Base-by-base conservation (phyloP, 2,113 vertebrate species). In the Brachionichthys hirsutus region DNA sequence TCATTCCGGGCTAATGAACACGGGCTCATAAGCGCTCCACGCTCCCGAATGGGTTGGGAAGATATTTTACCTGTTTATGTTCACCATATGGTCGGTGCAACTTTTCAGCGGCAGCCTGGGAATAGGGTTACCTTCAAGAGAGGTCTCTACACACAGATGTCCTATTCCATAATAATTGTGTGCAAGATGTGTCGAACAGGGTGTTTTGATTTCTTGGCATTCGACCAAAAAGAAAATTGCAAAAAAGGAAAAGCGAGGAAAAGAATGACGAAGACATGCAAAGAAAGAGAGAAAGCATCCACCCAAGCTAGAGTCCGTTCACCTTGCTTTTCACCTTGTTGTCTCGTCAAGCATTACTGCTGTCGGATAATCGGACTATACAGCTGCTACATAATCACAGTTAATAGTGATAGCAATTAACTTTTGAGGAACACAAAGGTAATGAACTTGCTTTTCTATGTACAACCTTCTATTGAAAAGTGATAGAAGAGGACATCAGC, bases 1-100 rank as follows among this genome's bases (percentile, higher is more conserved):
- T 82, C 62, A 52, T 64, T n/a, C 20, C 36, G 65, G 77, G 83
- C 67, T 80, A 82, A 87, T 84, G 83, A 82, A 82, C 72, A 60
- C 36, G 12, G 12, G 70, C 75, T 69, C 61, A 54, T 54, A 76
- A 54, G 55, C 48, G 67, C 72, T 68, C 22, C 75, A 36, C 2
- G 56, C 58, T 85, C 79, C 77, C 83, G 1, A 3, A 12, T 62
- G 79, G 51, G 45, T 61, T 17, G 19, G 34, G 49, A 54, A 54
- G 67, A 79, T 77, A 77, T 82, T 67, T 67, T 20, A 57, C 54
- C 67, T 71, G 75, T 84, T 84, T 75, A 82, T 79, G 62, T 75
- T 61, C 59, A 66, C 83, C 81, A 85, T 85, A 84, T 85, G 83
- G 69, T 58, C 58, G 17, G 24, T 54, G 51, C 34, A 48, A 61